phyloP scores from a whole-genome alignment of 2,113 vertebrate species.

The Anolis sagrei region DNA sequence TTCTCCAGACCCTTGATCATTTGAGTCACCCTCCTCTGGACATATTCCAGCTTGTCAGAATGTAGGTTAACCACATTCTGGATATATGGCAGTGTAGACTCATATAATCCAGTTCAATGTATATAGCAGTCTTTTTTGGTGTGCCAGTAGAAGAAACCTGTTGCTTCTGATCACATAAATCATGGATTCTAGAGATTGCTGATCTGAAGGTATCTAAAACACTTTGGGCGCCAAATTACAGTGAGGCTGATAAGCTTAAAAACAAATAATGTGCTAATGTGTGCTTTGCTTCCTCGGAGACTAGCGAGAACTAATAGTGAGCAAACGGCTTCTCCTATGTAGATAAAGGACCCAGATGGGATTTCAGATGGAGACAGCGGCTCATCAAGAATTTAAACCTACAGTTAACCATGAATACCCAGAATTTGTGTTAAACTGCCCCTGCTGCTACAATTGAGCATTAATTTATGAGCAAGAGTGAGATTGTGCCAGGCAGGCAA shows the following conservation, averaged over 20 bases:
- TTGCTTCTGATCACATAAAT: not conserved
- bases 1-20: too few species aligned
- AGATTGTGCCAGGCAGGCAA: not conserved
- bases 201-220: too few species aligned
- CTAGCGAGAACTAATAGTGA: constrained; percentile 12
- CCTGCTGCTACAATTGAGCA: not conserved
- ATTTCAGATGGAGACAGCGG: constrained; percentile 14
- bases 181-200: not conserved
- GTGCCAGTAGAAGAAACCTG: not conserved
- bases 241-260: not conserved
- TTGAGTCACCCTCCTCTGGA: too few species aligned
- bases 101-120: too few species aligned
- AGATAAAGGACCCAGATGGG: constrained; percentile 23
- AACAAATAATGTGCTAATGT: constrained; percentile 15
- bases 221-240: not conserved
- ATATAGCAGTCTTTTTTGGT: too few species aligned
- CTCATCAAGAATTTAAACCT: constrained; percentile 39
- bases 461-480: not conserved
- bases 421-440: not conserved
- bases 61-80: too few species aligned
- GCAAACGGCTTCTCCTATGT: constrained; percentile 8
- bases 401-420: constrained; percentile 14
- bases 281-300: constrained; percentile 23
- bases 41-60: too few species aligned
- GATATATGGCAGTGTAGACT: too few species aligned